Base-by-base conservation (phyloP, 2,113 vertebrate genomes). In the Otus sunia region DNA sequence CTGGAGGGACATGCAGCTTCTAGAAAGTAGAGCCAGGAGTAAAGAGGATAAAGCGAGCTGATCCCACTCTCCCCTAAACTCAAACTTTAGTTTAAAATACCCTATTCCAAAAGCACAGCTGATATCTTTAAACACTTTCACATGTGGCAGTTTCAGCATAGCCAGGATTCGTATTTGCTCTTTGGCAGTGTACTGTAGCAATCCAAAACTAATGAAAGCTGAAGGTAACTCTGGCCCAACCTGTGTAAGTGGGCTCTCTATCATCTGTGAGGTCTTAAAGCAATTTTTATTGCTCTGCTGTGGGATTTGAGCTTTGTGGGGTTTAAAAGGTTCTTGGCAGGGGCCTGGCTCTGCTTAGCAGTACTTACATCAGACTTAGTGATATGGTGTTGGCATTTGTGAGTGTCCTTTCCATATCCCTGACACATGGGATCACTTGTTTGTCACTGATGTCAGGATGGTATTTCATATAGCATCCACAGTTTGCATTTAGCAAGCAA, bases 41-140 rank as follows among this genome's bases (percentile, higher is more conserved):
- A 66, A 53, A 91, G 7, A 72, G 45, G 37, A 55, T 62, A 86
- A 94, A 72, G 32, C 1, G 3, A 80, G 12, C 41, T 80, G 74
- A 87, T 87, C 37, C 45, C 18, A 59, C n/a, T 53, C 15, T n/a
- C 39, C 7, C 9, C 53, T 50, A 71, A 82, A 62, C 47, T 20
- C 23, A 56, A 67, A 5, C n/a, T 88, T 81, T 14, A 59, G 49
- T 69, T 88, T 83, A 49, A 91, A 96, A 84, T 67, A 30, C 50
- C 17, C 0, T 81, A 43, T 92, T 91, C 21, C 10, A 69, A 93
- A 82, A 92, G 62, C 67, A 83, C 66, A 92, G 74, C 60, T 87
- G 74, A 50, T 94, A 62, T 56, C 74, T 88, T 94, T 94, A 96
- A 96, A 43, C 3, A 5, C 29, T 94, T 96, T 79, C 59, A 82